phyloP scores from a whole-genome alignment of 1,140 invertebrate species.

The Reticulitermes speratus region DNA sequence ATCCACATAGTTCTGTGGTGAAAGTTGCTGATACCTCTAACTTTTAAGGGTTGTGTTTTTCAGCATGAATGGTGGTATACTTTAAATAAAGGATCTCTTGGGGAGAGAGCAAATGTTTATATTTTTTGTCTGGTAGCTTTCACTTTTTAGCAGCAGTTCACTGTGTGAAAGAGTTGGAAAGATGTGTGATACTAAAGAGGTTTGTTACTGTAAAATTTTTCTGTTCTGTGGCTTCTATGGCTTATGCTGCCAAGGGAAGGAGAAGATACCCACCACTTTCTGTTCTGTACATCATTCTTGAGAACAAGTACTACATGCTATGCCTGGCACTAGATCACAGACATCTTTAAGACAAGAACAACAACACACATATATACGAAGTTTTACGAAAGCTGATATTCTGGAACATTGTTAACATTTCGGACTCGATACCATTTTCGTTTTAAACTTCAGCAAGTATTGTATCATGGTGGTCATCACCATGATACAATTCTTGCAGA shows the following conservation, averaged over 20 bases:
- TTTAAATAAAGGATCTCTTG: not conserved
- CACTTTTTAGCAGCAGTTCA: not conserved
- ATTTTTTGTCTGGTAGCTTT: not conserved
- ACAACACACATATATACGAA: too few species aligned
- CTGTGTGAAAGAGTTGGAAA: not conserved
- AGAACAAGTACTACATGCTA: too few species aligned
- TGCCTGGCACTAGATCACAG: too few species aligned
- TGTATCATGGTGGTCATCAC: too few species aligned
- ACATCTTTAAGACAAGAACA: too few species aligned
- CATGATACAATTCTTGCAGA: too few species aligned
- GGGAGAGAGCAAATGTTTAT: not conserved
- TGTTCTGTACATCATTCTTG: not conserved
- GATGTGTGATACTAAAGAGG: too few species aligned
- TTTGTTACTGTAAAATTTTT: too few species aligned
- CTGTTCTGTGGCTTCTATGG: not conserved
- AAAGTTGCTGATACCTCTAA: not conserved
- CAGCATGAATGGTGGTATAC: not conserved
- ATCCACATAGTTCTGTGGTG: not conserved
- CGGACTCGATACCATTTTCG: too few species aligned
- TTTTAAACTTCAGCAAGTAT: too few species aligned
- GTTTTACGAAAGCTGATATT: too few species aligned
- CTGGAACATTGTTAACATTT: too few species aligned
- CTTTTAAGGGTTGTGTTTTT: slow-evolving; percentile 19
- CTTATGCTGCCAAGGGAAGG: not conserved
- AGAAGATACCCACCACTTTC: not conserved